Base-by-base conservation (phyloP, 2,888 invertebrate genomes). In the Tiliacea citrago region DNA sequence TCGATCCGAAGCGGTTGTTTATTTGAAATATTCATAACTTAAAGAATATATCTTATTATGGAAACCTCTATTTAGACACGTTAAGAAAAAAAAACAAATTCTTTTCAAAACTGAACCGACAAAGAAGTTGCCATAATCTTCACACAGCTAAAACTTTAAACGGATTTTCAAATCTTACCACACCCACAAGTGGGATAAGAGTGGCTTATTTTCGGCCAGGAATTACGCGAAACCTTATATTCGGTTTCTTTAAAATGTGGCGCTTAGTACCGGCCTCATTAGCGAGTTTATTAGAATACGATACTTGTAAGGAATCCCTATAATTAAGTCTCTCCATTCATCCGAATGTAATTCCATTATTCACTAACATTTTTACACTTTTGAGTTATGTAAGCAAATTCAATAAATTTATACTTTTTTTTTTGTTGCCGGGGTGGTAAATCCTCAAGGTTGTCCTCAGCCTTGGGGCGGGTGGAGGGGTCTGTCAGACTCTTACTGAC, bases 321-420 rank as follows among this genome's bases (percentile, higher is more conserved):
- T 68, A 78, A 74, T 70, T 70, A 72, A 79, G 45, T 53, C 67
- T 18, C 72, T 65, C 55, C 85, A 67, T 51, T 49, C 85, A 70
- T 69, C 73, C 82, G 82, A 47, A 18, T 73, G 55, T 84, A 84
- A 84, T 75, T 61, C 75, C 57, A 82, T 82, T 84, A 84, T 82
- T 83, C 77, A 67, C 62, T 49, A 72, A 67, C 66, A 76, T 81
- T 83, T 82, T 84, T 75, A 75, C 73, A 82, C 21, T 83, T 83
- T 75, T 84, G 65, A 84, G 70, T 79, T 71, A 73, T 66, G 60
- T 81, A 83, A 77, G 63, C 35, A 60, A 68, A 73, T 63, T 80
- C 39, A 66, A 71, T 83, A 80, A 79, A 82, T 79, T 83, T 42
- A n/a, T n/a, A n/a, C n/a, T n/a, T n/a, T n/a, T n/a, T n/a, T n/a